These are phyloP conservation scores for Ameiurus melas DNA, from an alignment of 2,113 vertebrate genomes.

Conservation along the genomic window DNA sequence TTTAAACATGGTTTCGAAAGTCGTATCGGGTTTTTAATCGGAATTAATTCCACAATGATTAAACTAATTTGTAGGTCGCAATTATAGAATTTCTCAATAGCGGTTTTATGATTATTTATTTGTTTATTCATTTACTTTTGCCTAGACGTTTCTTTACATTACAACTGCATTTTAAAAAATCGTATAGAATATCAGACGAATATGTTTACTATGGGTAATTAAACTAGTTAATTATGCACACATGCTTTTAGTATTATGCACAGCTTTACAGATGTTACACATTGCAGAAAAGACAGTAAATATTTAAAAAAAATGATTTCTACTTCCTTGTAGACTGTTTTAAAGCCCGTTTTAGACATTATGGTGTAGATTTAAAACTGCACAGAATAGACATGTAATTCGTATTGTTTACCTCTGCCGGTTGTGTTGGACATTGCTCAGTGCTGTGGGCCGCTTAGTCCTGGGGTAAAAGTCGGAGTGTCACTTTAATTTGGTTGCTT, in stretches of 20 bases:
- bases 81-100: not conserved
- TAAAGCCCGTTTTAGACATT: not conserved
- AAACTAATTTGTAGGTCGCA: not conserved
- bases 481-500: slow-evolving; percentile 62
- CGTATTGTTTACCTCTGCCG: slow-evolving; percentile 75
- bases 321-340: not conserved
- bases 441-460: slow-evolving; percentile 64
- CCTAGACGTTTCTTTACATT: not conserved
- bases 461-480: slow-evolving; percentile 63
- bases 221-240: not conserved
- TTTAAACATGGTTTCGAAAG: not conserved
- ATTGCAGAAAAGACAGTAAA: not conserved
- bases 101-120: not conserved
- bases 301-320: not conserved
- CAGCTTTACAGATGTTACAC: not conserved
- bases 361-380: not conserved
- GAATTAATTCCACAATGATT: not conserved
- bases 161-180: not conserved
- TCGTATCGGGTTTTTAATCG: not conserved
- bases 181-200: not conserved
- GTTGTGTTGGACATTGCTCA: slow-evolving; percentile 75
- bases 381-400: slow-evolving; percentile 28
- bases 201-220: not conserved
- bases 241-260: not conserved
- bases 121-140: not conserved